phyloP scores from a whole-genome alignment of 2,888 invertebrate species.

The Coelinius sp. region DNA sequence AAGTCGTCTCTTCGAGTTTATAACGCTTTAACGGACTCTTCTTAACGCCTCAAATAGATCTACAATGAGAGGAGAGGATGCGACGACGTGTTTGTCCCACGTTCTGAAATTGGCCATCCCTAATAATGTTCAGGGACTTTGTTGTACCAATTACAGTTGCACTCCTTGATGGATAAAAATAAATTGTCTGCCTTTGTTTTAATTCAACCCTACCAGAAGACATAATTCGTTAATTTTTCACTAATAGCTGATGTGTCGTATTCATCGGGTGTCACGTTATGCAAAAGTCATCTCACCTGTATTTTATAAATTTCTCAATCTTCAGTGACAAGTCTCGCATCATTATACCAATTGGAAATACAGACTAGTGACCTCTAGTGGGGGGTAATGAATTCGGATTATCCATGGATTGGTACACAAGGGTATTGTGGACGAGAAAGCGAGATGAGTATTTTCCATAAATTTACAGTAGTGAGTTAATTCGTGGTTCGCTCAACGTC shows the following conservation, averaged over 20 bases:
- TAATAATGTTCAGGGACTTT: constrained; percentile 1
- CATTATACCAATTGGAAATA: background rate
- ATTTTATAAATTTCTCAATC: background rate
- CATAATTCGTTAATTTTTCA: background rate
- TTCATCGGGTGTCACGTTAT: background rate
- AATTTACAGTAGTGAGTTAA: background rate
- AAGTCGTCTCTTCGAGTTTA: constrained; percentile 57
- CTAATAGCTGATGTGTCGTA: background rate
- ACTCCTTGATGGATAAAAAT: constrained; percentile 10
- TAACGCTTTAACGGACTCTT: constrained; percentile 64
- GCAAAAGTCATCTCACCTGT: background rate
- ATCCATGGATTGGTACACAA: background rate
- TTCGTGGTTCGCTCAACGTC: background rate
- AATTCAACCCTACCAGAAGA: background rate
- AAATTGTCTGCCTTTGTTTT: constrained; percentile 13
- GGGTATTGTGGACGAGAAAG: background rate
- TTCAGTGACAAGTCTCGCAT: background rate
- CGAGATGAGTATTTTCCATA: background rate
- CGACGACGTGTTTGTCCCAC: constrained; percentile 18
- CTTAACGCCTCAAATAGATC: constrained; percentile 66
- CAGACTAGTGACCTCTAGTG: background rate
- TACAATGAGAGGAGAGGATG: constrained; percentile 32
- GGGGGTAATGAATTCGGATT: constrained; percentile 4
- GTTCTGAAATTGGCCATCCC: constrained; percentile 14
- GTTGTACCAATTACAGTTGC: background rate